phyloP scores from a whole-genome alignment of 2,797 vertebrate genomes.

The Crenichthys baileyi region DNA sequence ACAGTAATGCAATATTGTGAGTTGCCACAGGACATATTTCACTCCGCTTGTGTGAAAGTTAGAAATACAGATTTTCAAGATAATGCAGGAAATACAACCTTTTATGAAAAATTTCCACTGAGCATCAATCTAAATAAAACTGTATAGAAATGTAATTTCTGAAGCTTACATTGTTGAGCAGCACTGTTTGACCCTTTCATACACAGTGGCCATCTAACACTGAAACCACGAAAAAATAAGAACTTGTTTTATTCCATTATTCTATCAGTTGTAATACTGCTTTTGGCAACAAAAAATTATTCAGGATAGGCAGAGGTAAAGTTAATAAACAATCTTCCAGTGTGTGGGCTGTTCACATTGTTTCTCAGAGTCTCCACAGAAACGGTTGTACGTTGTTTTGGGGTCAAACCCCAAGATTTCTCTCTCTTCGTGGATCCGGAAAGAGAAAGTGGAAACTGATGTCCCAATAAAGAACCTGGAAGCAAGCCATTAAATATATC shows the following conservation, averaged over 20 bases:
- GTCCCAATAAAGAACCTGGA: constrained; percentile 94
- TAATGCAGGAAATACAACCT: constrained; percentile 5
- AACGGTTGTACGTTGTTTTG: constrained; percentile 93
- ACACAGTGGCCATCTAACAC: constrained; percentile 55
- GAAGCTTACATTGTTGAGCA: constrained; percentile 28
- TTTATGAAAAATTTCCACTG: constrained; percentile 13
- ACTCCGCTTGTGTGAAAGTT: not conserved
- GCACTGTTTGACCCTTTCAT: constrained; percentile 38
- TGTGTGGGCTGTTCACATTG: constrained; percentile 96
- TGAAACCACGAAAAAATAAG: constrained; percentile 28
- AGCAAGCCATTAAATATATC: not conserved
- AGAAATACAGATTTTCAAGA: constrained; percentile 1
- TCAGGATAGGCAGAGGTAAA: constrained; percentile 23
- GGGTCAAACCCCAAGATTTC: constrained; percentile 96
- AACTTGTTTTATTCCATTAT: constrained; percentile 24
- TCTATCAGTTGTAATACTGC: constrained; percentile 50
- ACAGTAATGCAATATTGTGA: not conserved
- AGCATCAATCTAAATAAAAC: constrained; percentile 29
- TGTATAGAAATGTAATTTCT: constrained; percentile 24
- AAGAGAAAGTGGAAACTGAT: constrained; percentile 96
- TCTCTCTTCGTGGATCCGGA: constrained; percentile 95
- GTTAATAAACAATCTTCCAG: constrained; percentile 93
- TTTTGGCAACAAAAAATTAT: constrained; percentile 50
- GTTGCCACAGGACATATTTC: not conserved
- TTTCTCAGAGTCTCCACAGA: constrained; percentile 92